Conservation (phyloP, 2,113 vertebrate genomes). For the Limnothrissa miodon region DNA sequence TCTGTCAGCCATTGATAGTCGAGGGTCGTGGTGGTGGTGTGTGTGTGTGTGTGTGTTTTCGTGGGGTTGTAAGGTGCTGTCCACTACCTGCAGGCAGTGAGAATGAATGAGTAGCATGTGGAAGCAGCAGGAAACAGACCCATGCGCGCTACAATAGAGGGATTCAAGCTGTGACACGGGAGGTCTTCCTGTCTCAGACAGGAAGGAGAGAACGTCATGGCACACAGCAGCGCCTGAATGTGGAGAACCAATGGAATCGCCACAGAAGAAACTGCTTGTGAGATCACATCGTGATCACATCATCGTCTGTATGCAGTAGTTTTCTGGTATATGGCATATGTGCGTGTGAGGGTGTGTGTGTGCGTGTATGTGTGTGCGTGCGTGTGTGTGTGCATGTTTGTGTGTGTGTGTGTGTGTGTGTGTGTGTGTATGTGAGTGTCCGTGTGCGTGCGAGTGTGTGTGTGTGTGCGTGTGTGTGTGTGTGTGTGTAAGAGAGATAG, state of each 20-base stretch:
- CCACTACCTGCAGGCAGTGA: background rate
- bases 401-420: background rate
- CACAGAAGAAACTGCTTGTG: background rate
- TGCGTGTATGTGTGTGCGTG: background rate
- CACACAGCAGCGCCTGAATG: background rate
- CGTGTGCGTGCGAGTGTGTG: background rate
- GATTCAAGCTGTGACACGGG: background rate
- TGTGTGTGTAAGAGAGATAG: background rate
- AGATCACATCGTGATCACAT: background rate
- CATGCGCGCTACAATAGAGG: background rate
- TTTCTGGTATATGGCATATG: background rate
- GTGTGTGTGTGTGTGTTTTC: no score
- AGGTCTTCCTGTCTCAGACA: background rate
- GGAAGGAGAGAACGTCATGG: background rate
- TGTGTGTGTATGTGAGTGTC: constrained; percentile 6
- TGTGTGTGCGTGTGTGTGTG: background rate
- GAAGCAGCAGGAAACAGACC: background rate
- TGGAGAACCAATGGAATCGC: background rate
- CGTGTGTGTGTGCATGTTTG: background rate
- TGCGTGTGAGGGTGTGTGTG: background rate
- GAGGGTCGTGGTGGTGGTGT: no score
- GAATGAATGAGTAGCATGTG: background rate
- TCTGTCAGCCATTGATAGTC: background rate
- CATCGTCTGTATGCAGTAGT: background rate
- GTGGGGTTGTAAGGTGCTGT: background rate